These are phyloP conservation scores for Acanthurus tractus DNA, from an alignment of 2,797 vertebrate genomes.

Conservation along the genomic window DNA sequence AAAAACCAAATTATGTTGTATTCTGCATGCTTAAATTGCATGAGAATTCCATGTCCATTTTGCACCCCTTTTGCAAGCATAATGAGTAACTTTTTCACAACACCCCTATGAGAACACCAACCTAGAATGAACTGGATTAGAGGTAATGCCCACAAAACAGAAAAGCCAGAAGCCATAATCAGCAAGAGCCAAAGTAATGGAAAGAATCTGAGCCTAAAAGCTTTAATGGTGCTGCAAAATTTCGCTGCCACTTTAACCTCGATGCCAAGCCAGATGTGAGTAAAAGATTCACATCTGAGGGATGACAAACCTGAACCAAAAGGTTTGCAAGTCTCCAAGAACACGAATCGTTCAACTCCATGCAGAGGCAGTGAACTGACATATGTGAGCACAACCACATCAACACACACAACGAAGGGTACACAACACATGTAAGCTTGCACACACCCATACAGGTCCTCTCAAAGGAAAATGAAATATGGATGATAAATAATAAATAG, in stretches of 20 bases:
- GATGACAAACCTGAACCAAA: conserved; percentile 55
- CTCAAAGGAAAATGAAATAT: conserved; percentile 83
- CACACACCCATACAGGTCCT: conserved; percentile 69
- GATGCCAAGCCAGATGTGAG: conserved; percentile 64
- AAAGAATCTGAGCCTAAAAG: conserved; percentile 62
- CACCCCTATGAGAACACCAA: conserved; percentile 23
- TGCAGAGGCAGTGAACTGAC: conserved; percentile 57
- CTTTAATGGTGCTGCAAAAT: conserved; percentile 58
- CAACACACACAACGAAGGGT: conserved; percentile 45
- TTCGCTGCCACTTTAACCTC: conserved; percentile 58
- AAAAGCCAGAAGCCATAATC: conserved; percentile 60
- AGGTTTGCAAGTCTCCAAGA: conserved; percentile 52
- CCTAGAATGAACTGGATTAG: conserved; percentile 34
- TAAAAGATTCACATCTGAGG: conserved; percentile 59
- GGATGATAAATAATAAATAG: conserved; percentile 87
- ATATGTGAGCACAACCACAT: conserved; percentile 49
- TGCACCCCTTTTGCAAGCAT: neutral
- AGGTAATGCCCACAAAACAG: conserved; percentile 48
- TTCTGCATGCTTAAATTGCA: neutral
- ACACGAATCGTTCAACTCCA: conserved; percentile 57
- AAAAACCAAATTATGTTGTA: neutral
- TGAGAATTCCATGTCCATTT: conserved; percentile 5
- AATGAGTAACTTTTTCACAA: conserved; percentile 11
- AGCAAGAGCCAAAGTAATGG: conserved; percentile 60
- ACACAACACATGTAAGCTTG: conserved; percentile 61